These are phyloP conservation scores for Meliscaeva auricollis DNA, from an alignment of 2,888 invertebrate species.

Conservation along the genomic window DNA sequence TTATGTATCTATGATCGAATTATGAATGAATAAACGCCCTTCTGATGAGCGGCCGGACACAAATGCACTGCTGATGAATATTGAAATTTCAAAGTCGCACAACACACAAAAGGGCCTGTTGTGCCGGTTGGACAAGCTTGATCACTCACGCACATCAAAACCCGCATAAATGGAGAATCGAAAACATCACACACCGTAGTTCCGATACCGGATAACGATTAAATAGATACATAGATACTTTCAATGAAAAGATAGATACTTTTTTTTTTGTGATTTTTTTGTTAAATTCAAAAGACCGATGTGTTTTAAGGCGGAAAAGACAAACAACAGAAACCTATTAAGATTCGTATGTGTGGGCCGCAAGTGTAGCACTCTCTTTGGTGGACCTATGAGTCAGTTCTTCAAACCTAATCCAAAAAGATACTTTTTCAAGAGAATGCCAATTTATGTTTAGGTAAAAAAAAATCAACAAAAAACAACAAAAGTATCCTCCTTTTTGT, in stretches of 20 bases:
- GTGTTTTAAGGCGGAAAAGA: background rate
- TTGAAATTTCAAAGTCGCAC: background rate
- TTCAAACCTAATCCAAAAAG: conserved; percentile 30
- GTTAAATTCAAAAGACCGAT: background rate
- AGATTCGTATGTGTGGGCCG: background rate
- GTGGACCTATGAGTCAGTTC: conserved; percentile 24
- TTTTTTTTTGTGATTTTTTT: too few species aligned
- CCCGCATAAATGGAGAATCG: conserved; percentile 6
- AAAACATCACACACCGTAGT: conserved; percentile 31
- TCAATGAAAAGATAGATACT: conserved; percentile 11
- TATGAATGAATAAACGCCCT: conserved; percentile 61
- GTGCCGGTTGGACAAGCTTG: conserved; percentile 34
- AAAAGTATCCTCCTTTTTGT: conserved; percentile 13
- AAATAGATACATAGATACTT: conserved; percentile 25
- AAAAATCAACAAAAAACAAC: conserved; percentile 15
- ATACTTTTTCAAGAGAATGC: conserved; percentile 56
- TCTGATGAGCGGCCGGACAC: background rate
- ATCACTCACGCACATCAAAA: conserved; percentile 43
- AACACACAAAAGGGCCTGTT: conserved; percentile 21
- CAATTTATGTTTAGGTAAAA: conserved; percentile 28
- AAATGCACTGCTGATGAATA: conserved; percentile 4
- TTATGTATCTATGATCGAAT: conserved; percentile 11
- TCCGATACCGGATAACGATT: conserved; percentile 32
- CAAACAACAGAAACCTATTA: background rate
- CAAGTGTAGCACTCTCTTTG: conserved; percentile 25